Conservation (phyloP, 2,113 vertebrate genomes). For the Ailuropoda melanoleuca region DNA sequence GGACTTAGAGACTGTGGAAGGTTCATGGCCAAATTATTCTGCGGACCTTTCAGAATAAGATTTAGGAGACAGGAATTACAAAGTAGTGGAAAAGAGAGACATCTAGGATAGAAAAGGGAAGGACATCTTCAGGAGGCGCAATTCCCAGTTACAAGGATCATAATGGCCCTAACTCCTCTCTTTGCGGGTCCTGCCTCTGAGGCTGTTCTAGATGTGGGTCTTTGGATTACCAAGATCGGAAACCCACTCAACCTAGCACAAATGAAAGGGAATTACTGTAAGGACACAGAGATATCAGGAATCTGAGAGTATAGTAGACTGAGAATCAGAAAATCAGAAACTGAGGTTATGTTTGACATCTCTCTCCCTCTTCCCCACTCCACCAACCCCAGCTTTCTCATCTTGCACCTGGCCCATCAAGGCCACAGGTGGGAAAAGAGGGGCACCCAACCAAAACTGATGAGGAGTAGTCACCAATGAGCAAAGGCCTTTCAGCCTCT, state of each 20-base stretch:
- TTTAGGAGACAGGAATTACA: not conserved
- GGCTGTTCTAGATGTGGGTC: not conserved
- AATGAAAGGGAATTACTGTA: not conserved
- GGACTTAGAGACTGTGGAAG: not conserved
- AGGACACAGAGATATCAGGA: not conserved
- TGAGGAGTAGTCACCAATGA: not conserved
- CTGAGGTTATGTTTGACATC: too few species aligned
- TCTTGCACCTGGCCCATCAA: not conserved
- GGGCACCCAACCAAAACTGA: not conserved
- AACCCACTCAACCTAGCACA: not conserved
- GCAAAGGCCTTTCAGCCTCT: not conserved
- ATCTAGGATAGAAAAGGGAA: not conserved
- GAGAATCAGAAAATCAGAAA: not conserved
- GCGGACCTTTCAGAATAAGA: not conserved
- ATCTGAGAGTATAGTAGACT: not conserved
- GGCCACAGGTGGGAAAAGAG: not conserved
- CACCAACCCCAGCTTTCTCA: not conserved
- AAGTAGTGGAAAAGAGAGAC: not conserved
- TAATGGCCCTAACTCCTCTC: not conserved
- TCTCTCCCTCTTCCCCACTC: not conserved
- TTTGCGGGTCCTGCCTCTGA: not conserved
- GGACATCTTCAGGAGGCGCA: not conserved
- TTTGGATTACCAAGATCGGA: not conserved
- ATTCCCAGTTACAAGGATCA: not conserved
- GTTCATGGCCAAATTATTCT: not conserved